Evolutionary conservation across 2,888 invertebrate species (phyloP).

Genomic region (Heliconius erato): DNA sequence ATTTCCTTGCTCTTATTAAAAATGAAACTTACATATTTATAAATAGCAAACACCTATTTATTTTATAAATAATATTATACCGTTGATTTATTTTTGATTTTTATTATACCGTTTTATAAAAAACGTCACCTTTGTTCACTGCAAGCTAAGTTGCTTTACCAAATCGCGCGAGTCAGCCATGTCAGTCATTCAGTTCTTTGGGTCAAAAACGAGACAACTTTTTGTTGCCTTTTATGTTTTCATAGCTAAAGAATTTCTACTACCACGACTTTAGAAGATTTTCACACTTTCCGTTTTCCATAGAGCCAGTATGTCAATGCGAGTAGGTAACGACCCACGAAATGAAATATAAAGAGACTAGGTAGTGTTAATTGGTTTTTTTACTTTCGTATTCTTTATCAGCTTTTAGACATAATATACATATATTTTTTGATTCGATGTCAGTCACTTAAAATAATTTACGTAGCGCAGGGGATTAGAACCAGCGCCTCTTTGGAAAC

Average conservation of each 20-base stretch:
- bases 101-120: too few species aligned
- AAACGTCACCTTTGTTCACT: too few species aligned
- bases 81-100: too few species aligned
- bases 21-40: too few species aligned
- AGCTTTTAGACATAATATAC: not conserved
- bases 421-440: too few species aligned
- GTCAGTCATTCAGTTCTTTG: not conserved
- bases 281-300: slow-evolving; percentile 18
- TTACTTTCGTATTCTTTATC: not conserved
- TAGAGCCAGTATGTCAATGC: not conserved
- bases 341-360: not conserved
- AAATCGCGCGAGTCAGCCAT: not conserved
- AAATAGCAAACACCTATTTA: too few species aligned
- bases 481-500: too few species aligned
- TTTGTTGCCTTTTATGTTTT: not conserved
- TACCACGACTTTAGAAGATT: not conserved
- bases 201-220: not conserved
- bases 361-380: not conserved
- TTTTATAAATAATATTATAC: too few species aligned
- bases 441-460: too few species aligned
- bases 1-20: too few species aligned
- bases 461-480: too few species aligned
- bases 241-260: not conserved
- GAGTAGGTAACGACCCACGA: not conserved
- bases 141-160: too few species aligned